A percentile compares a stretch with the other conserved stretches of the same genome.
Conservation (phyloP, 2,113 vertebrate genomes). For the Limnothrissa miodon region DNA sequence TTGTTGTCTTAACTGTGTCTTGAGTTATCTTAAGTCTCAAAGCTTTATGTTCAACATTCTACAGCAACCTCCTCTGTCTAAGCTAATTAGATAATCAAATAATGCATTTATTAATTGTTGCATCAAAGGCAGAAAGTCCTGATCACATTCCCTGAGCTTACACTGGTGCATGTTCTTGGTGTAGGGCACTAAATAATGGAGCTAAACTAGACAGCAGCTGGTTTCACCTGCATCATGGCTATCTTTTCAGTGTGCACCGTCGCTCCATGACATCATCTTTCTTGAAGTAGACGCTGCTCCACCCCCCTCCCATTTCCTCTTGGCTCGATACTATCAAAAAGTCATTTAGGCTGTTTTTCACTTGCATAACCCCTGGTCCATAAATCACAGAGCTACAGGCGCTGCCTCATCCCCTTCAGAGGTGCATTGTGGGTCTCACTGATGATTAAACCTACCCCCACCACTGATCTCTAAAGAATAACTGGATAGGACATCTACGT, state of each 20-base stretch:
- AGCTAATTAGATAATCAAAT: too few species aligned
- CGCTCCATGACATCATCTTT: neutral
- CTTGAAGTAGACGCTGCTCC: neutral
- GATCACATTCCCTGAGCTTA: neutral
- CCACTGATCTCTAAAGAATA: too few species aligned
- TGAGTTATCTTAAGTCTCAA: too few species aligned
- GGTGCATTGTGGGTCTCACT: neutral
- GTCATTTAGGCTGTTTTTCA: neutral
- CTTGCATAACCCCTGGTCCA: slow-evolving; percentile 13
- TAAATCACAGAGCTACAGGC: neutral
- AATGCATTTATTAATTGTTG: too few species aligned
- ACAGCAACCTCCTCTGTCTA: too few species aligned
- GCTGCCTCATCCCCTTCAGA: neutral
- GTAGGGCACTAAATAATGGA: too few species aligned
- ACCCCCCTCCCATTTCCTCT: neutral
- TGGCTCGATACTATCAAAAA: neutral
- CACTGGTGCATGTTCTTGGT: neutral
- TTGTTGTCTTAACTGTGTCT: neutral
- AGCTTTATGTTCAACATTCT: too few species aligned
- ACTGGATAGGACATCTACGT: too few species aligned
- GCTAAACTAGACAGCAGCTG: neutral
- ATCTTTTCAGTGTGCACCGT: neutral
- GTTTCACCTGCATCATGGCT: neutral
- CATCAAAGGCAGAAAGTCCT: neutral
- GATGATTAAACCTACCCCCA: neutral